Percentiles rank a stretch among this genome's conserved stretches.
Evolutionary conservation across 2,888 invertebrate genomes (phyloP).

Genomic region (Melanostoma scalare): DNA sequence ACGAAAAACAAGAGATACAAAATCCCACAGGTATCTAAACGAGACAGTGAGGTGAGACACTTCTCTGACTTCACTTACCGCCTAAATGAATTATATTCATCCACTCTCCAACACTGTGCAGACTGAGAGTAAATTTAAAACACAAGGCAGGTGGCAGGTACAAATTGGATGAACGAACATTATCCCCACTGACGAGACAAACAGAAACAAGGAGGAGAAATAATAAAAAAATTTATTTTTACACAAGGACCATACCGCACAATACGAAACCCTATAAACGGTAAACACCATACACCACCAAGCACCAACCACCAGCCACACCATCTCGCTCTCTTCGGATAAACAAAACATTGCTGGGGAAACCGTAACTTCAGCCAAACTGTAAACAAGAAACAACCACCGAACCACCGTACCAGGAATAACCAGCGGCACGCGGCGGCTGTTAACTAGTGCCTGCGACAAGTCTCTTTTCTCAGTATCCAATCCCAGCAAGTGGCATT

Average conservation of each 20-base stretch:
- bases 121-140: too few relatives aligned
- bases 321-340: too few relatives aligned
- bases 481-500: constrained; percentile 1
- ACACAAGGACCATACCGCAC: constrained; percentile 48
- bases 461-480: background rate
- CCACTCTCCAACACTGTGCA: background rate
- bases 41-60: background rate
- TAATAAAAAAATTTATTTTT: background rate
- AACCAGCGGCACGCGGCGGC: too few relatives aligned
- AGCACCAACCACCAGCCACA: background rate
- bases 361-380: too few relatives aligned
- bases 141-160: constrained; percentile 28
- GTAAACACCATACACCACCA: constrained; percentile 25
- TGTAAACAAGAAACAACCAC: too few relatives aligned
- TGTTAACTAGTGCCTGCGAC: too few relatives aligned
- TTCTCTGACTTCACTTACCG: background rate
- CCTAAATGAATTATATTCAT: constrained; percentile 39
- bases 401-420: too few relatives aligned
- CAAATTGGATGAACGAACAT: constrained; percentile 29
- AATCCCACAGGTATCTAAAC: constrained; percentile 51
- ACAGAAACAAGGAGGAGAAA: background rate
- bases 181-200: constrained; percentile 15
- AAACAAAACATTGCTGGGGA: too few relatives aligned
- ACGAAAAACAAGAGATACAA: constrained; percentile 5
- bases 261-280: background rate